These are phyloP conservation scores for Nasonia oneida DNA, from an alignment of 2,888 invertebrate species.

Conservation along the genomic window DNA sequence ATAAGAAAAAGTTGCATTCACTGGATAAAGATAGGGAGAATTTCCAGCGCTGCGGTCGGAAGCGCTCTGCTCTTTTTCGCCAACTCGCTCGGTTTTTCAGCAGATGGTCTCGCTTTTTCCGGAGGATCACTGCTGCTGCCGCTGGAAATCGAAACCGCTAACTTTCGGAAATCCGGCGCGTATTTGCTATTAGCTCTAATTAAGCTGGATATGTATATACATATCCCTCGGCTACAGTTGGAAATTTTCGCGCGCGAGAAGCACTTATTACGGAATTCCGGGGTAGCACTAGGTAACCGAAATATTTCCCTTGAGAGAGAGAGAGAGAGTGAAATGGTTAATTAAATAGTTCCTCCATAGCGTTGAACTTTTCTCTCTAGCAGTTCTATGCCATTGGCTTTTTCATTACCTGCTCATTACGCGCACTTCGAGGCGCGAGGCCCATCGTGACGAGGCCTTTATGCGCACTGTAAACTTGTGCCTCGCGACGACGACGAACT, in stretches of 20 bases:
- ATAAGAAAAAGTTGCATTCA: constrained; percentile 39
- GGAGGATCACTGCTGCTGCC: not conserved
- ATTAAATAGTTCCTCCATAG: constrained; percentile 42
- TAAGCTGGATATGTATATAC: not conserved
- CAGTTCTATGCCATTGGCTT: not conserved
- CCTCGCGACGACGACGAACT: constrained; percentile 42
- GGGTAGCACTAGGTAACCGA: not conserved
- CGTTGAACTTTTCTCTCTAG: constrained; percentile 8
- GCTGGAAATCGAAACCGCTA: constrained; percentile 23
- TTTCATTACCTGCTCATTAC: constrained; percentile 55
- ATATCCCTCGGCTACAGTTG: not conserved
- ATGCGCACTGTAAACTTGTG: constrained; percentile 49
- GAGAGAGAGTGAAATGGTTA: constrained; percentile 15
- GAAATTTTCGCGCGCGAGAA: constrained; percentile 4
- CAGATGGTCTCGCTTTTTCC: not conserved
- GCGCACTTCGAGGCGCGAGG: constrained; percentile 13
- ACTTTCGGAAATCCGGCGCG: constrained; percentile 39
- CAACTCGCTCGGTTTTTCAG: not conserved
- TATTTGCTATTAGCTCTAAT: constrained; percentile 42
- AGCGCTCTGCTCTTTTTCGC: not conserved
- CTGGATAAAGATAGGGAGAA: constrained; percentile 6
- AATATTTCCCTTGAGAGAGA: not conserved
- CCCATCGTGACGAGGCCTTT: constrained; percentile 47
- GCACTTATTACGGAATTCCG: constrained; percentile 24
- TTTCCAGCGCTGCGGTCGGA: constrained; percentile 10